These are phyloP conservation scores for Diadumene lineata DNA, from an alignment of 92 coral and sea anemone species.

Conservation along the genomic window DNA sequence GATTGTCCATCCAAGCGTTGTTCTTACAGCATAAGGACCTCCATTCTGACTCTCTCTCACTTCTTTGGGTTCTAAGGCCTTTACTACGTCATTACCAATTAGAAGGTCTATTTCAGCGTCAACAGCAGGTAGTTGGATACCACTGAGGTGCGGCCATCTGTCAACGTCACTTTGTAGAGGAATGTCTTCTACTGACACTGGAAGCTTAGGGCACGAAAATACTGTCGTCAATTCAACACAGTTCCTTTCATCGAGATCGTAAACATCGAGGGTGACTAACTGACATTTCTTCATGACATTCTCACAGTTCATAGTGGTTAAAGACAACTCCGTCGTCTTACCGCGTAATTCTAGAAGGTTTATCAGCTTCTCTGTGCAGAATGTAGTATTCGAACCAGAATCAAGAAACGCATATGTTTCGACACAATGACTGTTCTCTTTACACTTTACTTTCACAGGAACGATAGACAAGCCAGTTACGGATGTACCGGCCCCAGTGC, in stretches of 20 bases:
- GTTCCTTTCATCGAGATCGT: conserved; percentile 40
- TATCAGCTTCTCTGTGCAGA: conserved; percentile 53
- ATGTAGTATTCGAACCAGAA: conserved; percentile 56
- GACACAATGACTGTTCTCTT: conserved; percentile 18
- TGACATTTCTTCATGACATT: conserved; percentile 24
- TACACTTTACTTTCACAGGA: conserved; percentile 16
- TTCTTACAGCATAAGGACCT: conserved; percentile 60
- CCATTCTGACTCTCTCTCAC: conserved; percentile 43
- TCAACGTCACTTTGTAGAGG: conserved; percentile 50
- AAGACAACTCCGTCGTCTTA: conserved; percentile 29
- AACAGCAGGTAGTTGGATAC: conserved; percentile 22
- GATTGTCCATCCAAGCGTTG: conserved; percentile 65
- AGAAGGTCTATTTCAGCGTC: conserved; percentile 48
- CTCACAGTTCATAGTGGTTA: conserved; percentile 51
- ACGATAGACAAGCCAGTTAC: conserved; percentile 27
- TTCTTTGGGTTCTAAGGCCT: conserved; percentile 57
- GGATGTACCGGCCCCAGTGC: conserved; percentile 27
- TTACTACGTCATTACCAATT: conserved; percentile 57
- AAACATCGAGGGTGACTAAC: conserved; percentile 48
- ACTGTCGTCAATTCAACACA: conserved; percentile 37
- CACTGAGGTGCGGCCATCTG: conserved; percentile 44
- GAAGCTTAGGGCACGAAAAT: conserved; percentile 40
- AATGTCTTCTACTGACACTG: conserved; percentile 43
- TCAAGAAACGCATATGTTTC: conserved; percentile 53
- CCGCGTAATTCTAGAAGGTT: conserved; percentile 42